Percentiles rank a stretch among this genome's conserved stretches.
These are phyloP conservation scores for Triplophysa siluroides DNA, from an alignment of 2,113 vertebrate genomes.

Conservation along the genomic window DNA sequence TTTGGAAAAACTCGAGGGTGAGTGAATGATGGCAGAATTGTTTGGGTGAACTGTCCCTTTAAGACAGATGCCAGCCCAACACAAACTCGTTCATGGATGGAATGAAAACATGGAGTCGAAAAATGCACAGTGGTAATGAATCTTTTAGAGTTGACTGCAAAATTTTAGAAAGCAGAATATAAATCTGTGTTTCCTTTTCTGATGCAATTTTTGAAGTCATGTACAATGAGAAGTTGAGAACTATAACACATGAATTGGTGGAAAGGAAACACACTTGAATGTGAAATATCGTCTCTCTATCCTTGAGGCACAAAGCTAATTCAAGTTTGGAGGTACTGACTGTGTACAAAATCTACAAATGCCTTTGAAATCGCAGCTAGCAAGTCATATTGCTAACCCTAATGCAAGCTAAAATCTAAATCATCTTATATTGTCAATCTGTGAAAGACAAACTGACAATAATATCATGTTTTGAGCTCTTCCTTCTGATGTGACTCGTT, in stretches of 20 bases:
- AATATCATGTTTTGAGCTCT: neutral
- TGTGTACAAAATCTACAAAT: neutral
- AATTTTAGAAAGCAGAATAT: neutral
- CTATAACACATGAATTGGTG: neutral
- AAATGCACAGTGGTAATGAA: neutral
- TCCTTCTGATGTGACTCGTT: neutral
- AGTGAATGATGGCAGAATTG: no score
- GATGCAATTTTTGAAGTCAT: neutral
- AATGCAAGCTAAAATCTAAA: constrained; percentile 29
- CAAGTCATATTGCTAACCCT: constrained; percentile 5
- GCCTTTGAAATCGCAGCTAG: constrained; percentile 17
- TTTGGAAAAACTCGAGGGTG: no score
- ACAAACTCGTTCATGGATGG: no score
- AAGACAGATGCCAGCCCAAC: neutral
- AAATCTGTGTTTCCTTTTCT: neutral
- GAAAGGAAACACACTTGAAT: constrained; percentile 8
- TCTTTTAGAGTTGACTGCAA: neutral
- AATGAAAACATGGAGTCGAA: no score
- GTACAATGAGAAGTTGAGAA: neutral
- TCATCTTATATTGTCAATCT: constrained; percentile 15
- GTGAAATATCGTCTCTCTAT: neutral
- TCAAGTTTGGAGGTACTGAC: neutral
- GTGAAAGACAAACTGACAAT: neutral
- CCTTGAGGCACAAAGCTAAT: constrained; percentile 1
- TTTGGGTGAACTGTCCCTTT: neutral